These are phyloP conservation scores for Phyllotreta striolata DNA, from an alignment of 2,888 invertebrate species.

Conservation along the genomic window DNA sequence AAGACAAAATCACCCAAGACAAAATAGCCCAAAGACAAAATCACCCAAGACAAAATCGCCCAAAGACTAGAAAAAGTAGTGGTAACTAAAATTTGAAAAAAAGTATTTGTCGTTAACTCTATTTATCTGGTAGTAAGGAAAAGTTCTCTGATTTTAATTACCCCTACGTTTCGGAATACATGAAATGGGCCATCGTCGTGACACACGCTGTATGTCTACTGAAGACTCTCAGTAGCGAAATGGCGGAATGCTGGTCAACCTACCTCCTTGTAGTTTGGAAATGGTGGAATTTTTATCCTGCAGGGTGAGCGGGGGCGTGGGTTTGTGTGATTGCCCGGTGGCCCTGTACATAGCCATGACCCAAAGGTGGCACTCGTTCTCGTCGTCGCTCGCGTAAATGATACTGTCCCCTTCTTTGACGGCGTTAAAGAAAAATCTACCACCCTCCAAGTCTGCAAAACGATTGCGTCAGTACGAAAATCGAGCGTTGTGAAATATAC, in stretches of 20 bases:
- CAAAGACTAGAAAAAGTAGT: too few relatives aligned
- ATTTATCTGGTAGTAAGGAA: too few relatives aligned
- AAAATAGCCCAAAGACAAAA: too few relatives aligned
- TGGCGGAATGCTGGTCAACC: slow-evolving; percentile 47
- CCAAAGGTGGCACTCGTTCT: slow-evolving; percentile 98
- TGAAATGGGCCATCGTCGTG: too few relatives aligned
- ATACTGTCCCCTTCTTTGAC: slow-evolving; percentile 98
- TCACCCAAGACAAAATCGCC: too few relatives aligned
- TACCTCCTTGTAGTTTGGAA: slow-evolving; percentile 90
- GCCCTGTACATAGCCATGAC: slow-evolving; percentile 99
- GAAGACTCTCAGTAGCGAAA: neutral
- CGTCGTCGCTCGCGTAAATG: slow-evolving; percentile 94
- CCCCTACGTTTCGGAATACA: too few relatives aligned
- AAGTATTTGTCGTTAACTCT: too few relatives aligned
- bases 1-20: too few relatives aligned
- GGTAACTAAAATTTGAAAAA: too few relatives aligned
- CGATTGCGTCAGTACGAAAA: slow-evolving; percentile 43
- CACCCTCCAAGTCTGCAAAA: slow-evolving; percentile 85
- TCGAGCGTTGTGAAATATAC: slow-evolving; percentile 34
- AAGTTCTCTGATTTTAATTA: too few relatives aligned
- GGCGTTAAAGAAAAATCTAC: slow-evolving; percentile 96
- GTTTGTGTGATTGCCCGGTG: slow-evolving; percentile 99
- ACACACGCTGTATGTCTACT: too few relatives aligned
- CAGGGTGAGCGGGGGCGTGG: slow-evolving; percentile 85
- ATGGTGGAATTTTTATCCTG: slow-evolving; percentile 86